A percentile compares a stretch with the other conserved stretches of the same genome.
Evolutionary conservation across 2,113 vertebrate genomes (phyloP).

Genomic region (Microtus oregoni): DNA sequence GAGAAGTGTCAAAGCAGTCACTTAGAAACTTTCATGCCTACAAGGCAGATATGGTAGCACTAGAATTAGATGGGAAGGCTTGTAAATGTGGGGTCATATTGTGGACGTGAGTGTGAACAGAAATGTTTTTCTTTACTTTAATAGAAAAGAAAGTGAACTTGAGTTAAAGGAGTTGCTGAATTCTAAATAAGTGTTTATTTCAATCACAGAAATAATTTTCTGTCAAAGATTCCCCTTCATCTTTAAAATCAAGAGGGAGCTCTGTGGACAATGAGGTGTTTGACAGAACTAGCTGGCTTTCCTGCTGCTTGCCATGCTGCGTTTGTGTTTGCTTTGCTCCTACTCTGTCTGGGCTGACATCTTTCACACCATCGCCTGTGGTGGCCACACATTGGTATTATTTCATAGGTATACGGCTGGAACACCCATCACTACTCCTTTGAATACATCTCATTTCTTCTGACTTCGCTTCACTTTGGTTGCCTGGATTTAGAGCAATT

Average conservation of each 20-base stretch:
- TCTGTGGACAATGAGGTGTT: conserved; percentile 52
- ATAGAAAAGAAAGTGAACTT: not conserved
- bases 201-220: conserved; percentile 45
- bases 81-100: not conserved
- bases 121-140: conserved; percentile 39
- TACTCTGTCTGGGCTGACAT: not conserved
- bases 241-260: conserved; percentile 3
- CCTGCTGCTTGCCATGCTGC: not conserved
- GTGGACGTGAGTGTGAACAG: not conserved
- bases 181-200: conserved; percentile 63
- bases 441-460: not conserved
- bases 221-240: not conserved
- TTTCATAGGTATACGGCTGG: not conserved
- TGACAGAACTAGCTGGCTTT: conserved; percentile 13
- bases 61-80: not conserved
- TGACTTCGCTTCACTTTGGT: conserved; percentile 7
- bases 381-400: not conserved
- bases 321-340: conserved; percentile 25
- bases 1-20: not conserved
- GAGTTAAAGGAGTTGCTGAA: conserved; percentile 25
- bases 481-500: conserved; percentile 10
- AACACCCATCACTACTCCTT: not conserved
- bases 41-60: not conserved
- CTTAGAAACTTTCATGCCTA: not conserved
- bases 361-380: not conserved